These are phyloP conservation scores for Gallinago jamesoni DNA, from an alignment of 2,113 vertebrate genomes.

Conservation along the genomic window DNA sequence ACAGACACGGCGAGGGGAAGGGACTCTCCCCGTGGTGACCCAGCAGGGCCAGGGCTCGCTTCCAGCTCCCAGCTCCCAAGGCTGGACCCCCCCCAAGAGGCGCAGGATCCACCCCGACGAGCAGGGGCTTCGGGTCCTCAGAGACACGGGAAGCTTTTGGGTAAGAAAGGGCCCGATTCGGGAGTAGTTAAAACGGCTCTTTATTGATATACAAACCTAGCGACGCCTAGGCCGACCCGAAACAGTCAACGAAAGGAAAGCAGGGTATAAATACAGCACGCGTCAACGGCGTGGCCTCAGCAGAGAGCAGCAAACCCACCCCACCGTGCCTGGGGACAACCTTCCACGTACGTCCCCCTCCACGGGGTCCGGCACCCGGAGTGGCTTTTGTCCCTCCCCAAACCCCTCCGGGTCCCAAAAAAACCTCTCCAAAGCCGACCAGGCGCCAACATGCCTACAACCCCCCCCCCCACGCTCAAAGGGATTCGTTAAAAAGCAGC, in stretches of 20 bases:
- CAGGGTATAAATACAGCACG: conserved; percentile 37
- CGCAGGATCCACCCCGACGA: neutral
- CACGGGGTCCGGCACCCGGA: neutral
- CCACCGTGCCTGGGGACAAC: neutral
- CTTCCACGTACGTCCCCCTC: neutral
- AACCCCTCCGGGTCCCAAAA: neutral
- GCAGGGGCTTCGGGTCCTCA: neutral
- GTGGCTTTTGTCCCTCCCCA: neutral
- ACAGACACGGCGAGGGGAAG: neutral
- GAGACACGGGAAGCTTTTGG: neutral
- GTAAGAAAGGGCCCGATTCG: neutral
- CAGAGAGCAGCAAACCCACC: neutral
- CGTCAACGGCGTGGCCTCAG: neutral
- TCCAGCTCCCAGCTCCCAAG: neutral
- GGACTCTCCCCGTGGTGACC: neutral
- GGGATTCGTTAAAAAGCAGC: neutral
- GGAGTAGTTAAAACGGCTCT: conserved; percentile 56
- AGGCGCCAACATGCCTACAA: neutral
- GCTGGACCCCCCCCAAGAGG: neutral
- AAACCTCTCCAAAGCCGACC: neutral
- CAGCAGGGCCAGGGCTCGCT: neutral
- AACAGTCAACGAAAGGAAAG: conserved; percentile 19
- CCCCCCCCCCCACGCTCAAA: neutral
- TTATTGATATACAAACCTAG: conserved; percentile 73
- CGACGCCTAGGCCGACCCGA: conserved; percentile 32